Evolutionary conservation across 2,888 invertebrate species (phyloP).

Genomic region (Deroplatys truncata): DNA sequence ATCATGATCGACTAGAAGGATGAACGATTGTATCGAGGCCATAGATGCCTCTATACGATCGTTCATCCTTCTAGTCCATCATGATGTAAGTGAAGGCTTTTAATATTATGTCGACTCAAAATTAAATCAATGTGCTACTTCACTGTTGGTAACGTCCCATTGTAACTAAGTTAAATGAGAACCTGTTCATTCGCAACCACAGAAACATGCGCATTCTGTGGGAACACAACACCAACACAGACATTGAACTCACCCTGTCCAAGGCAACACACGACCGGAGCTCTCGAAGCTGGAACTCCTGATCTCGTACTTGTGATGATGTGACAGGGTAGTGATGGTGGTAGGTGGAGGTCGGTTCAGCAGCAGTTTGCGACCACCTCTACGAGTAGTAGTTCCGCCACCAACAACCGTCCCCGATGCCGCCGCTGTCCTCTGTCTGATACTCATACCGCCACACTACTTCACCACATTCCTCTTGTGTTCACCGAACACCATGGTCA

Average conservation of each 20-base stretch:
- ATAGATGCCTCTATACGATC: too few relatives aligned
- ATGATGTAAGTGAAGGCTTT: too few relatives aligned
- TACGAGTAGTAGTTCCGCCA: neutral
- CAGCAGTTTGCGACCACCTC: constrained; percentile 14
- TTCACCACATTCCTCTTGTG: neutral
- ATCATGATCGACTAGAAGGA: too few relatives aligned
- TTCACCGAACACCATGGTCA: too few relatives aligned
- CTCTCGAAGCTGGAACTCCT: constrained; percentile 47
- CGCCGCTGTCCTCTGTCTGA: constrained; percentile 18
- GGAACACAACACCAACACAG: neutral
- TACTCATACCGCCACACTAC: constrained; percentile 19
- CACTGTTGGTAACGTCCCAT: too few relatives aligned
- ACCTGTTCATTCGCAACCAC: too few relatives aligned
- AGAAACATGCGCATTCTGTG: neutral
- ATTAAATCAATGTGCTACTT: too few relatives aligned
- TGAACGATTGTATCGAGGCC: too few relatives aligned
- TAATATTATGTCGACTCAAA: too few relatives aligned
- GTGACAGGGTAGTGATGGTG: neutral
- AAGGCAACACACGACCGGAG: constrained; percentile 42
- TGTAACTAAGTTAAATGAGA: too few relatives aligned
- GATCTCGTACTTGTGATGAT: constrained; percentile 42
- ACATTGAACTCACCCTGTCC: constrained; percentile 41
- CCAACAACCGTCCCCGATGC: constrained; percentile 1
- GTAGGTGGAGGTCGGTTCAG: constrained; percentile 30
- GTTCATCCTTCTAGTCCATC: too few relatives aligned